Evolutionary conservation across 2,888 invertebrate genomes (phyloP), one percentile per base, ranked within the genome.

Genomic region (Melipona bicolor): DNA sequence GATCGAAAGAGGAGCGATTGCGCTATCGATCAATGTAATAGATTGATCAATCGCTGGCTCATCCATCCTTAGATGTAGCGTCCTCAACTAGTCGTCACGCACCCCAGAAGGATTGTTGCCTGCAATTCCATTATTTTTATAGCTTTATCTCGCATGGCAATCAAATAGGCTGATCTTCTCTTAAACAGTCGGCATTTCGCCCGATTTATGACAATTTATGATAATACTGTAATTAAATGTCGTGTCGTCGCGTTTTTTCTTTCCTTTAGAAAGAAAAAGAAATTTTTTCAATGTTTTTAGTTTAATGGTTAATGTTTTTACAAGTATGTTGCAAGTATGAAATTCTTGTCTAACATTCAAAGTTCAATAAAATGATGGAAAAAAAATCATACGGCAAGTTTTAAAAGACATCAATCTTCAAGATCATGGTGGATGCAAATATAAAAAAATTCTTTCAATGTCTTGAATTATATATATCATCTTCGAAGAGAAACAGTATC

Each of bases 1-100:
- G 78, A 27, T 80, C 88, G 77, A 87, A 88, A 85, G 84, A 74
- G 85, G 89, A 84, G 68, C 67, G 72, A 75, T 77, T 71, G 84
- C 74, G 56, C 52, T 79, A 62, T 62, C 67, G 76, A 75, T 77
- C 77, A 59, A 75, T 87, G 77, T 75, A 76, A 81, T 83, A 73
- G 59, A 87, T 80, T 77, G 87, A 84, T 88, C 81, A 84, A 78
- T 50, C 77, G 83, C 21, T 79, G 67, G 72, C 82, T 86, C 87
- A 86, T 79, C 77, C 67, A 24, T 77, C 84, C 84, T 77, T 83
- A 83, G 73, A 81, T 50, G 78, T 77, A 79, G 64, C 43, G 81
- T 65, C 75, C 78, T 80, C 43, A 74, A 24, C 74, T 24, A 17
- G 50, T 56, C 50, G 68, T 79, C 75, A 81, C 78, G 75, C 78